Evolutionary conservation across 2,797 vertebrate genomes (phyloP).

Genomic region (Carduelis carduelis): DNA sequence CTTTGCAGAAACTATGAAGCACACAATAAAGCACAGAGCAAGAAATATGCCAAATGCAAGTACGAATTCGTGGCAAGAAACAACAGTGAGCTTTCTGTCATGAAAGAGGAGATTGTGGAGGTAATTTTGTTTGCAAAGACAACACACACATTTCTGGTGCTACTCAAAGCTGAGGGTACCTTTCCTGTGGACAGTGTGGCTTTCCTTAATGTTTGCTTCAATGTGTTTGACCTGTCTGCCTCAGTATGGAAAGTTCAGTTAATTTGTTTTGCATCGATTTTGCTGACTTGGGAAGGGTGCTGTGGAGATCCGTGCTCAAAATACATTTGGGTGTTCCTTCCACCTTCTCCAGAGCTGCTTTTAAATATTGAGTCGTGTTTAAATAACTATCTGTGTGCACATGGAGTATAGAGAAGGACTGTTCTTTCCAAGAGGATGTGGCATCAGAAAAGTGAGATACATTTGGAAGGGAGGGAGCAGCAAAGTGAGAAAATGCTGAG

Average conservation of each 20-base stretch:
- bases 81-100: slow-evolving; percentile 89
- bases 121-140: slow-evolving; percentile 67
- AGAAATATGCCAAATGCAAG: slow-evolving; percentile 89
- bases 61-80: slow-evolving; percentile 95
- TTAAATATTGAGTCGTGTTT: background rate
- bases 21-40: slow-evolving; percentile 72
- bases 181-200: background rate
- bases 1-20: slow-evolving; percentile 80
- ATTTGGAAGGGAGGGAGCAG: background rate
- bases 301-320: background rate
- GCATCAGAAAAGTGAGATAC: background rate
- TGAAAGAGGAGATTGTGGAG: slow-evolving; percentile 94
- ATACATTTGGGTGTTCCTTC: background rate
- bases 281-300: background rate
- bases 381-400: background rate
- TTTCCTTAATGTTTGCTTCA: background rate
- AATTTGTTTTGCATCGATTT: background rate
- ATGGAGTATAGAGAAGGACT: background rate
- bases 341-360: background rate
- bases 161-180: background rate
- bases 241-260: background rate
- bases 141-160: background rate
- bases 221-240: background rate
- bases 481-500: background rate
- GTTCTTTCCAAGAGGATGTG: background rate